Evolutionary conservation across 2,113 vertebrate species (phyloP).

Genomic region (Telmatochromis sp.): DNA sequence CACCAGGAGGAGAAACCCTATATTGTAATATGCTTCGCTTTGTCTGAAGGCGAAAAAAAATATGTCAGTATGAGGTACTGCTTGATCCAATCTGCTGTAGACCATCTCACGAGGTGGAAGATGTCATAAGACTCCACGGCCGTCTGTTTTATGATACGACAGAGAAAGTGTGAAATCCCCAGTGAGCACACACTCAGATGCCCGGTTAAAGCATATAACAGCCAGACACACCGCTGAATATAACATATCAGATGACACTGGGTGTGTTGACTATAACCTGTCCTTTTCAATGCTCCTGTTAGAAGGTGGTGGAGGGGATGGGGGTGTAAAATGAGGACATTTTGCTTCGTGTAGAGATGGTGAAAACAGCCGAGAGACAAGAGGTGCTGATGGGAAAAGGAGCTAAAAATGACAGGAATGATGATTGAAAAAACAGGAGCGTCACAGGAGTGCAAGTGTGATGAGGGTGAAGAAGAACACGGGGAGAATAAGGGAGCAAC

Average conservation of each 20-base stretch:
- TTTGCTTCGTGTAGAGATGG: background rate
- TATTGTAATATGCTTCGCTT: background rate
- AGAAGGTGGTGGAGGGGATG: background rate
- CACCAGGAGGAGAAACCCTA: background rate
- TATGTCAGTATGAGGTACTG: background rate
- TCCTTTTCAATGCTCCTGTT: background rate
- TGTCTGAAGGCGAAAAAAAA: background rate
- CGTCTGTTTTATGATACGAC: constrained; percentile 1
- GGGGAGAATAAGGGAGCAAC: background rate
- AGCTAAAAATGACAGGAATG: constrained; percentile 14
- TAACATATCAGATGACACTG: background rate
- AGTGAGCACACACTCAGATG: background rate
- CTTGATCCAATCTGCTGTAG: background rate
- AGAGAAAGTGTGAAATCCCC: constrained; percentile 18
- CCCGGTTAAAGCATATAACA: background rate
- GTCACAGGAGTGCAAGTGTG: background rate
- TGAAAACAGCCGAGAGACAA: background rate
- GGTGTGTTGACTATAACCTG: background rate
- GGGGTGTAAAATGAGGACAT: background rate
- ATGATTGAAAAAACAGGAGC: constrained; percentile 18
- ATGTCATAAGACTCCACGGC: background rate
- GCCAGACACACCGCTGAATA: background rate
- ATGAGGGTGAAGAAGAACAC: background rate
- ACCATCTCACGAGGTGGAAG: background rate
- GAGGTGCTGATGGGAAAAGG: background rate